A percentile compares a stretch with the other conserved stretches of the same genome.
phyloP scores from a whole-genome alignment of 2,888 invertebrate species.

The Dyspetes luteomarginatus region DNA sequence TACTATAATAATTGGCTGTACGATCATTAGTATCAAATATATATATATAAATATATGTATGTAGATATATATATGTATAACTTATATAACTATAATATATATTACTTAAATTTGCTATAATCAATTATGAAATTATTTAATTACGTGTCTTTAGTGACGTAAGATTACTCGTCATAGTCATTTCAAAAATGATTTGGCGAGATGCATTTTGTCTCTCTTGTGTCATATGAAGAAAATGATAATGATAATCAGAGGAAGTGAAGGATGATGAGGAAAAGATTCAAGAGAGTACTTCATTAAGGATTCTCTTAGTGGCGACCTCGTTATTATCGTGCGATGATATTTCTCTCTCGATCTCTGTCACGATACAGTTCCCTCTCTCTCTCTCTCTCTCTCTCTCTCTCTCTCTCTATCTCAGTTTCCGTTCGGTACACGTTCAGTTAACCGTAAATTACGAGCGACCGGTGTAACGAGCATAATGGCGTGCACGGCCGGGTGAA shows the following conservation, averaged over 20 bases:
- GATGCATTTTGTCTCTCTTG: neutral
- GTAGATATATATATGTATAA: too few relatives aligned
- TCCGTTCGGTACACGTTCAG: conserved; percentile 76
- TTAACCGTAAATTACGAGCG: conserved; percentile 82
- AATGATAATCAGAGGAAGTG: neutral
- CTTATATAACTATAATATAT: too few relatives aligned
- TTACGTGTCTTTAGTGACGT: neutral
- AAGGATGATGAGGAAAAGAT: neutral
- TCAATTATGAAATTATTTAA: neutral
- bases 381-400: conserved; percentile 76
- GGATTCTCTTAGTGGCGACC: conserved; percentile 65
- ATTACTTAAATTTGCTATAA: neutral
- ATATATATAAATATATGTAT: too few relatives aligned
- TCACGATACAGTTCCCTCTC: conserved; percentile 23
- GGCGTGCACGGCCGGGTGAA: conserved; percentile 80
- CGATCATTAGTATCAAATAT: too few relatives aligned
- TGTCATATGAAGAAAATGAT: neutral
- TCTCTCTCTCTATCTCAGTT: conserved; percentile 74
- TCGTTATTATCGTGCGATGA: conserved; percentile 64
- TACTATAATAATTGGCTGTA: too few relatives aligned
- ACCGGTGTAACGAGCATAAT: conserved; percentile 81
- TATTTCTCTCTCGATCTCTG: conserved; percentile 26
- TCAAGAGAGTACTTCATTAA: conserved; percentile 38
- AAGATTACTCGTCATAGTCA: neutral
- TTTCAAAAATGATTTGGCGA: neutral